Evolutionary conservation across 2,113 vertebrate genomes (phyloP), one percentile per base, ranked within the genome.

Genomic region (Datnioides undecimradiatus): DNA sequence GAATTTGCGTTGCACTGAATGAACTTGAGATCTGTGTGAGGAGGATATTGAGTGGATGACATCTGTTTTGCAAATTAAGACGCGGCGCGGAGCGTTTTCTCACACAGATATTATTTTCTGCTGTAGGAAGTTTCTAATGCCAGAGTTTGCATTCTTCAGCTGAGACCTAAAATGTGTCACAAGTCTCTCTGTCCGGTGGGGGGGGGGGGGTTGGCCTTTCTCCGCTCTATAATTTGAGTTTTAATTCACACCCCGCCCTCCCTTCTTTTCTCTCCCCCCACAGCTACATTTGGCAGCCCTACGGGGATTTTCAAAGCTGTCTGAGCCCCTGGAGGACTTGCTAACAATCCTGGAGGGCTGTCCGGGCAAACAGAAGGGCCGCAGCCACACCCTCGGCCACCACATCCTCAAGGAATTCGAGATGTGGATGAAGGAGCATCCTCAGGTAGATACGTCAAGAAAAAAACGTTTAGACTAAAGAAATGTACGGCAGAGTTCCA

Each of bases 41-140:
- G 84, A 88, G 88, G 87, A 90, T 91, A 90, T 90, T 91, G 85
- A 91, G 85, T 91, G 62, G 73, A 87, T 86, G 82, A 88, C 93
- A 93, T 93, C 91, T 93, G 91, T 88, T 93, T 91, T 86, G 80
- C 72, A 83, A 91, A 91, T 93, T 91, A 90, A 86, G 85, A 83
- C 65, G 4, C 52, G 1, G 73, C 25, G 25, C 65, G 10, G 83
- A 76, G 73, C 60, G 45, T 88, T 52, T 52, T 92, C 80, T 91
- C 90, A 90, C 90, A 90, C 79, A 90, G 82, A 92, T 85, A 86
- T 81, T 86, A 81, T 88, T 87, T 88, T 93, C 87, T 80, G n/a
- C 23, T 82, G 79, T 73, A 77, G 85, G 71, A 85, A 78, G 69
- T 81, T 84, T 64, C 31, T 83, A 59, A 79, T 72, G 71, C 73